phyloP scores from a whole-genome alignment of 1,140 invertebrate species.

The Ceratosolen fusciceps region DNA sequence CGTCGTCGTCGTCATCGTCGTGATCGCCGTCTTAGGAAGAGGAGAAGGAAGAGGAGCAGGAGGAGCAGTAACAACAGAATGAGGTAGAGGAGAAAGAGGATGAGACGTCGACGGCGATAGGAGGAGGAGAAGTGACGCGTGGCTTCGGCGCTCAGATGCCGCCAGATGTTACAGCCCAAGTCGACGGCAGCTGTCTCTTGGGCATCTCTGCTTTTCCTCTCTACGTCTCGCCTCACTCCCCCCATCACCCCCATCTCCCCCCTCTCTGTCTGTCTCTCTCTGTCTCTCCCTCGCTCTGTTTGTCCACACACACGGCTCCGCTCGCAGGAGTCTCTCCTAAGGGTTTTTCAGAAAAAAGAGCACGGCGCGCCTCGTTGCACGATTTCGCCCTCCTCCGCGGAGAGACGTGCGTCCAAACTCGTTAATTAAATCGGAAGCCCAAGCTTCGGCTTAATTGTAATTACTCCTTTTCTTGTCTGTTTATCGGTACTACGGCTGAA shows the following conservation, averaged over 20 bases:
- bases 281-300: constrained; percentile 3
- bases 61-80: not conserved
- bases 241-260: not conserved
- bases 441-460: not conserved
- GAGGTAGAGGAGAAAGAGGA: constrained; percentile 37
- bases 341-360: constrained; percentile 35
- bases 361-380: constrained; percentile 5
- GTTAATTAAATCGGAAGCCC: constrained; percentile 3
- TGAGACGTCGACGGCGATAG: constrained; percentile 50
- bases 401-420: not conserved
- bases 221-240: not conserved
- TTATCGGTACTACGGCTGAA: not conserved
- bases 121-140: constrained; percentile 52
- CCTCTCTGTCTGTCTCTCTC: constrained; percentile 1
- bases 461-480: not conserved
- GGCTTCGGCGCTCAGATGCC: constrained; percentile 45
- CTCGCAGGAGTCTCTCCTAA: not conserved
- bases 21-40: not conserved
- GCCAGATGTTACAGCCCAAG: constrained; percentile 50
- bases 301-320: not conserved
- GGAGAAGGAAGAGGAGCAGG: not conserved
- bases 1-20: not conserved
- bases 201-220: constrained; percentile 45
- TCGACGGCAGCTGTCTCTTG: constrained; percentile 48
- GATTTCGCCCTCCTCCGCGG: not conserved